These are phyloP conservation scores for Drosophila parabipectinata DNA, from an alignment of 1,140 invertebrate species.

Conservation along the genomic window DNA sequence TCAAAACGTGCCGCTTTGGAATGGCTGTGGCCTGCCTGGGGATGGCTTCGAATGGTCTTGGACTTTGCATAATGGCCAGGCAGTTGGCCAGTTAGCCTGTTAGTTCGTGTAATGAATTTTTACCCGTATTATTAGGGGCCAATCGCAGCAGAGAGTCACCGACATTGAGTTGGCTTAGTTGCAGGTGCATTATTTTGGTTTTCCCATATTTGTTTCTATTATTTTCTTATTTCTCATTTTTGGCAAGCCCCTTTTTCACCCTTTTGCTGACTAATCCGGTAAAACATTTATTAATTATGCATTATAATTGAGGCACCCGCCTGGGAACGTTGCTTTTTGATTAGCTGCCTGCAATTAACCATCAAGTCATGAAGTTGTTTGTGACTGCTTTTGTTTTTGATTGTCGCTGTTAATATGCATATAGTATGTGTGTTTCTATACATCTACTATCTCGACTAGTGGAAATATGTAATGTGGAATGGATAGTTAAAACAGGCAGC, in stretches of 20 bases:
- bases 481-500: slow-evolving; percentile 7
- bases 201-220: background rate
- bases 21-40: slow-evolving; percentile 21
- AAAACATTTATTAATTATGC: slow-evolving; percentile 66
- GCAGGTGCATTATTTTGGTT: slow-evolving; percentile 5
- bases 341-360: slow-evolving; percentile 61
- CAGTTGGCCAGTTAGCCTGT: slow-evolving; percentile 35
- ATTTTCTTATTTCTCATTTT: background rate
- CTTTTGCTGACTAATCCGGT: slow-evolving; percentile 52
- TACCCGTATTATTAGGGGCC: slow-evolving; percentile 55
- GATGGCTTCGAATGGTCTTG: slow-evolving; percentile 35
- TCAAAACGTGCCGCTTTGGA: slow-evolving; percentile 59
- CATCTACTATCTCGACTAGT: slow-evolving; percentile 1
- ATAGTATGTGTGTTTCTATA: slow-evolving; percentile 1
- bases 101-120: slow-evolving; percentile 61
- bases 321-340: slow-evolving; percentile 66
- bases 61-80: slow-evolving; percentile 55
- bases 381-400: slow-evolving; percentile 52
- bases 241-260: slow-evolving; percentile 22
- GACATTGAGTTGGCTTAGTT: slow-evolving; percentile 30
- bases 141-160: slow-evolving; percentile 34
- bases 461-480: slow-evolving; percentile 48
- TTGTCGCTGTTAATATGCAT: slow-evolving; percentile 7
- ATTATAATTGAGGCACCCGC: slow-evolving; percentile 58
- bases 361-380: slow-evolving; percentile 56